Conservation (phyloP, 2,113 vertebrate species). For the Cichladusa arquata region DNA sequence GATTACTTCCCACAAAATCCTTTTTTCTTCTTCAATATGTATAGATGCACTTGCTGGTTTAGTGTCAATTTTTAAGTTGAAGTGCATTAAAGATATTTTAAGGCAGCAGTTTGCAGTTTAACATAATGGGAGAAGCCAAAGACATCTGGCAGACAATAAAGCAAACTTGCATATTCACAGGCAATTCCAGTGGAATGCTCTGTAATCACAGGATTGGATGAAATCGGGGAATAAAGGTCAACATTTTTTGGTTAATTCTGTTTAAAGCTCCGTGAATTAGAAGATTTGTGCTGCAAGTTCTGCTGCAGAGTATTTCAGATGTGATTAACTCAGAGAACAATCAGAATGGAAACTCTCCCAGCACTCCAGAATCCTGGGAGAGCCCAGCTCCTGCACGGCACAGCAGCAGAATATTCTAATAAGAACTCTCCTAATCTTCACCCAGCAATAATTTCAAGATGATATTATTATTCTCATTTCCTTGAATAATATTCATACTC, state of each 20-base stretch:
- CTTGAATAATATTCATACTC: conserved; percentile 94
- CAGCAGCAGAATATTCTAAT: conserved; percentile 81
- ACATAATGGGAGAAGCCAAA: background rate
- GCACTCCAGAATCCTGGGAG: conserved; percentile 20
- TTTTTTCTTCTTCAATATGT: background rate
- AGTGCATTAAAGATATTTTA: background rate
- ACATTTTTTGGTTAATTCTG: background rate
- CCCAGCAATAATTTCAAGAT: conserved; percentile 86
- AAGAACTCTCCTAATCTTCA: conserved; percentile 89
- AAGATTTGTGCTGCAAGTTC: background rate
- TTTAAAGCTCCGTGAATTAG: background rate
- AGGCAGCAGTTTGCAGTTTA: background rate
- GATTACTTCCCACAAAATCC: background rate
- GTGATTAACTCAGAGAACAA: conserved; percentile 17
- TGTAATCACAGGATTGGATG: background rate
- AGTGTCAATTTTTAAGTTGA: background rate
- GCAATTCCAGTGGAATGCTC: background rate
- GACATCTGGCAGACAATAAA: background rate
- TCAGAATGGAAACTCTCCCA: background rate
- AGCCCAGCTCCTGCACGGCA: conserved; percentile 29
- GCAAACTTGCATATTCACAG: conserved; percentile 5
- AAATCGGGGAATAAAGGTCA: conserved; percentile 14
- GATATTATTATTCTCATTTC: conserved; percentile 93
- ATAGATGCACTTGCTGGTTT: background rate
- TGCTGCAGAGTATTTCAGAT: background rate